A percentile compares a stretch with the other conserved stretches of the same genome.
Conservation (phyloP, 2,888 invertebrate species). For the Philhelius pedissequus region DNA sequence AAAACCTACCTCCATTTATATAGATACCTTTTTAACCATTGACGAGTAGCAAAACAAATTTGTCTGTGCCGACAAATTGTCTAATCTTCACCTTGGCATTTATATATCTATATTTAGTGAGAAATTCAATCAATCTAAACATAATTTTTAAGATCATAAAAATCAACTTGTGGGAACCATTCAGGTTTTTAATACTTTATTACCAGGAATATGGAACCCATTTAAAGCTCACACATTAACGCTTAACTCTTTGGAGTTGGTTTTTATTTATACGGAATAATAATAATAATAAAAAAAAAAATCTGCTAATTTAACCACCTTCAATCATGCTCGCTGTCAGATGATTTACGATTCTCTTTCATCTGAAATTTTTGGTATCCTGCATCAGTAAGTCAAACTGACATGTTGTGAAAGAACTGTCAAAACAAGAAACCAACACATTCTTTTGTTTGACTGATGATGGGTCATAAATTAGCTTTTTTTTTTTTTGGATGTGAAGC, state of each 20-base stretch:
- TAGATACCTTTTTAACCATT: background rate
- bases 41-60: conserved; percentile 7
- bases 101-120: conserved; percentile 6
- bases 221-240: conserved; percentile 33
- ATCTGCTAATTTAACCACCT: conserved; percentile 35
- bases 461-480: conserved; percentile 47
- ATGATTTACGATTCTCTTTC: conserved; percentile 48
- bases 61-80: conserved; percentile 31
- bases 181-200: conserved; percentile 10
- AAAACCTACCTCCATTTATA: no score
- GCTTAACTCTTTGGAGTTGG: background rate
- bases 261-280: conserved; percentile 3
- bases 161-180: background rate
- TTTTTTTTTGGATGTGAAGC: background rate
- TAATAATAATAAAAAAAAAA: background rate
- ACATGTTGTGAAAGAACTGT: conserved; percentile 34
- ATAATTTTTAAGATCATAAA: conserved; percentile 9
- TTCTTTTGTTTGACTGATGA: conserved; percentile 51
- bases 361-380: background rate
- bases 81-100: background rate
- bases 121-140: conserved; percentile 31
- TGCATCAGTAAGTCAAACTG: conserved; percentile 3
- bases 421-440: conserved; percentile 46
- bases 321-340: conserved; percentile 8
- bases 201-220: conserved; percentile 32